A percentile compares a stretch with the other conserved stretches of the same genome.
These are phyloP conservation scores for Ormyrus labotus DNA, from an alignment of 2,888 invertebrate species.

Conservation along the genomic window DNA sequence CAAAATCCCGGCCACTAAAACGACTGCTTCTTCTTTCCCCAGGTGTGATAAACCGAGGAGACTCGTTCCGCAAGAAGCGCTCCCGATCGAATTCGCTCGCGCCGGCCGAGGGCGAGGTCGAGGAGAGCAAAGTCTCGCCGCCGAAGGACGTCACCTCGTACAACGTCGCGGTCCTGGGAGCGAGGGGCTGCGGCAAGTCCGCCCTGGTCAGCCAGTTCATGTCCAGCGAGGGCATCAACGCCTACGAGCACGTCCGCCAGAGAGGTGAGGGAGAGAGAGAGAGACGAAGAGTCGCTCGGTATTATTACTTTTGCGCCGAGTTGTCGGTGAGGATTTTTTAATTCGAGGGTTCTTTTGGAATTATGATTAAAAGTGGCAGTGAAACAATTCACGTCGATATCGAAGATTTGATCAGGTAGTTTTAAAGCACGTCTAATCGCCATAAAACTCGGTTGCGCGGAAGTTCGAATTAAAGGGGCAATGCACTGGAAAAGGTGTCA, in stretches of 20 bases:
- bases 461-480: too few relatives aligned
- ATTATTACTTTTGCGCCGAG: too few relatives aligned
- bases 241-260: slow-evolving; percentile 93
- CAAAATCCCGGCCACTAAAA: too few relatives aligned
- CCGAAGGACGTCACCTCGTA: slow-evolving; percentile 77
- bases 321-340: too few relatives aligned
- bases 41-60: slow-evolving; percentile 96
- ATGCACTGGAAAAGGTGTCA: too few relatives aligned
- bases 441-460: too few relatives aligned
- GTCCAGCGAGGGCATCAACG: slow-evolving; percentile 95
- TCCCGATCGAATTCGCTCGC: slow-evolving; percentile 90
- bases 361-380: too few relatives aligned
- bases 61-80: slow-evolving; percentile 91
- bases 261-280: slow-evolving; percentile 78
- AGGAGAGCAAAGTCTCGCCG: slow-evolving; percentile 65
- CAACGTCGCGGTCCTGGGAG: slow-evolving; percentile 80
- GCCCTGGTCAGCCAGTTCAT: slow-evolving; percentile 84
- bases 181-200: slow-evolving; percentile 79
- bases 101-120: slow-evolving; percentile 75
- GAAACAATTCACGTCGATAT: too few relatives aligned
- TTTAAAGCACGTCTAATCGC: too few relatives aligned
- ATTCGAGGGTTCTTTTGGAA: too few relatives aligned
- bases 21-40: slow-evolving; percentile 62
- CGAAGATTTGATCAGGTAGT: too few relatives aligned
- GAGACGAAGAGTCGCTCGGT: too few relatives aligned